phyloP scores from a whole-genome alignment of 1,140 invertebrate genomes.

The Calliphora vicina region DNA sequence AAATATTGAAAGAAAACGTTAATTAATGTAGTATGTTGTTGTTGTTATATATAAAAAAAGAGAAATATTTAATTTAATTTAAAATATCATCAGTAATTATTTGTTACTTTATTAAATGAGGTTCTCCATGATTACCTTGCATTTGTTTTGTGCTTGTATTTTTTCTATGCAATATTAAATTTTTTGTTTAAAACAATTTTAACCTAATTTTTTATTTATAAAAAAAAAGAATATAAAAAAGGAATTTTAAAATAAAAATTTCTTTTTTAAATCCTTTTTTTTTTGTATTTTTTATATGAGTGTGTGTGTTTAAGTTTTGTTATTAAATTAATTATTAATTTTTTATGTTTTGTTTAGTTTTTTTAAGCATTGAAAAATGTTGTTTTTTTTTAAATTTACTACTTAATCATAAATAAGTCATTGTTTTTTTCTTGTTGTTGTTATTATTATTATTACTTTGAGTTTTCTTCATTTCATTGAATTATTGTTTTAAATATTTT shows the following conservation, averaged over 20 bases:
- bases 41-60: not conserved
- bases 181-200: not conserved
- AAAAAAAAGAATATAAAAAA: not conserved
- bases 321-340: not conserved
- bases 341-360: not conserved
- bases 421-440: conserved; percentile 17
- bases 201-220: not conserved
- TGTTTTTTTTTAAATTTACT: not conserved
- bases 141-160: not conserved
- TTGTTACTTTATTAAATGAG: not conserved
- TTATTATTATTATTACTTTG: conserved; percentile 22
- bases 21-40: too few species aligned
- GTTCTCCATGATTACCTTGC: not conserved
- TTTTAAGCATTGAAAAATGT: not conserved
- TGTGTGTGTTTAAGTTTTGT: not conserved
- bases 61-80: not conserved
- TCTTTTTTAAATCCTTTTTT: not conserved
- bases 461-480: not conserved
- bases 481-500: not conserved
- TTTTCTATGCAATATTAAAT: not conserved
- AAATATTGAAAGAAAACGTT: not conserved
- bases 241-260: not conserved
- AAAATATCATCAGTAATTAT: too few species aligned
- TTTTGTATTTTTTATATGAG: not conserved
- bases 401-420: conserved; percentile 16